Evolutionary conservation across 2,888 invertebrate species (phyloP), one percentile per base, ranked within the genome.

Genomic region (Agriopis aurantiaria): DNA sequence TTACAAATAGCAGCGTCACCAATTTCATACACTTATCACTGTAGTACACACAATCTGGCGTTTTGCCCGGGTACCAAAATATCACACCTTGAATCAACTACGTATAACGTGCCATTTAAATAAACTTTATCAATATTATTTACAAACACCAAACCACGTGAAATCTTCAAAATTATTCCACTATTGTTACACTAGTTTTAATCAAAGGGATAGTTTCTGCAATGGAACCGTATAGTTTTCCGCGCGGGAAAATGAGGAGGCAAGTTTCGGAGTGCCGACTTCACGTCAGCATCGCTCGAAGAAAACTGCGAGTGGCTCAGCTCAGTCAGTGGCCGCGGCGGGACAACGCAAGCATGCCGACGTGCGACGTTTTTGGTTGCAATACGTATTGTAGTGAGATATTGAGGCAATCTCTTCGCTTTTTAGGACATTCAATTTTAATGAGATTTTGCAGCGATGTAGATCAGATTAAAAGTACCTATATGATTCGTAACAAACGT

Each of bases 31-130:
- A 62, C 14, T 43, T 75, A 78, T 60, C 67, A 66, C 68, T 65
- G 48, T 55, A 80, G 78, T 33, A 33, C 76, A 81, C 82, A 81
- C 82, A 78, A 75, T 82, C 79, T 93, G 93, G 93, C 93, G 75
- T 67, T 73, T 71, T 89, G 92, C 93, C 93, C 88, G 85, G 74
- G 74, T 85, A 91, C 90, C 78, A 80, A 86, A 92, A 92, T 93
- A 91, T 85, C 85, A 76, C 84, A 83, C 89, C 90, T 90, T 89
- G 88, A 85, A 82, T 84, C 78, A 69, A 71, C 53, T 65, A 57
- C 69, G 73, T 77, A 76, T 71, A 75, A 78, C 78, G 82, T 77
- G 73, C 76, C 79, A 81, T 75, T 79, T 78, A 60, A 51, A 45
- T 65, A 52, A 67, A 67, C 63, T 63, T 55, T 56, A 72, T 97